These are phyloP conservation scores for Eurystomus gularis DNA, from an alignment of 2,113 vertebrate species.

Conservation along the genomic window DNA sequence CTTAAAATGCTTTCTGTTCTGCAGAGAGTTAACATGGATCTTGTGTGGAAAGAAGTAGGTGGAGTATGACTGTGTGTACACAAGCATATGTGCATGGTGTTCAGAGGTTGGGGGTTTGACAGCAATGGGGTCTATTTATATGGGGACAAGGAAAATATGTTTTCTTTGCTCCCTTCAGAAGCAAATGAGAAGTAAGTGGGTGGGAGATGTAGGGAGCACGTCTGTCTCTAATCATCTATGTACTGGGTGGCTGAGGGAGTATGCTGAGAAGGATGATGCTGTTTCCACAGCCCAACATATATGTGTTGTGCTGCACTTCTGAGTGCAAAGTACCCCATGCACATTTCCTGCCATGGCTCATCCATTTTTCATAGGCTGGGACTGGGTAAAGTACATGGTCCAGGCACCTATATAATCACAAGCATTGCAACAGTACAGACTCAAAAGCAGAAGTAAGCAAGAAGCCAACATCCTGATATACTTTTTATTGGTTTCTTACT, in stretches of 20 bases:
- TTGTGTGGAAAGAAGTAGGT: neutral
- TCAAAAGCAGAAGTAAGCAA: neutral
- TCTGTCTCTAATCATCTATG: slow-evolving; percentile 1
- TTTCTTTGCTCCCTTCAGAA: slow-evolving; percentile 36
- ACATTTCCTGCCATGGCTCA: neutral
- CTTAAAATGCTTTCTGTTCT: neutral
- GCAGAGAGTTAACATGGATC: neutral
- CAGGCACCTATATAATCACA: neutral
- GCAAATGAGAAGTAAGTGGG: slow-evolving; percentile 30
- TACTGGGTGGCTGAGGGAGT: neutral
- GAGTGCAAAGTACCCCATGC: neutral
- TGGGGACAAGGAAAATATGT: slow-evolving; percentile 35
- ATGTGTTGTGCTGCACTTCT: neutral
- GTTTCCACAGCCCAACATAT: neutral
- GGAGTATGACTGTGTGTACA: neutral
- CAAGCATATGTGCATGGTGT: neutral
- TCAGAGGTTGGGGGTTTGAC: slow-evolving; percentile 3
- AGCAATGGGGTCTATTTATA: slow-evolving; percentile 19
- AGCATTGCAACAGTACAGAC: neutral
- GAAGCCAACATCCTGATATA: neutral
- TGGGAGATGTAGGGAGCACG: neutral
- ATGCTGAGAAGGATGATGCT: neutral
- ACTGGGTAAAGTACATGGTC: neutral
- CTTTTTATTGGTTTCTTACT: neutral
- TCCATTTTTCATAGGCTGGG: neutral